Conservation (phyloP, 2,113 vertebrate species). For the Pterocles orientalis region DNA sequence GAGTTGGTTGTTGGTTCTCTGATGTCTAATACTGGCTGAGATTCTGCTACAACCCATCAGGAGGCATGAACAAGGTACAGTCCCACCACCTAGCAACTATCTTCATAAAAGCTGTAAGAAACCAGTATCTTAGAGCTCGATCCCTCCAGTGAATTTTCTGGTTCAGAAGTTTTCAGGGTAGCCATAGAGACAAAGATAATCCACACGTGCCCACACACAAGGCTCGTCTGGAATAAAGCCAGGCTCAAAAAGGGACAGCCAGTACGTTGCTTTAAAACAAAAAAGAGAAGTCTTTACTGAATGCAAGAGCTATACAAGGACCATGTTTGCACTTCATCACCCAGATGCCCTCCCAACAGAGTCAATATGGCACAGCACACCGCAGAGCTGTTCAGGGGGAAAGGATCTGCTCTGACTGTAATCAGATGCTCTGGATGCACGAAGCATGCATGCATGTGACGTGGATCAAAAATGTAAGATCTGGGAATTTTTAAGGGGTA, state of each 20-base stretch:
- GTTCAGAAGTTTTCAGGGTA: conserved; percentile 60
- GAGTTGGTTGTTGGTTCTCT: background rate
- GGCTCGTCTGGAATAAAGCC: conserved; percentile 26
- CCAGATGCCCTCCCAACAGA: background rate
- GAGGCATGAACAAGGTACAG: background rate
- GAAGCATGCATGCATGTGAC: background rate
- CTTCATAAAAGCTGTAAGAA: conserved; percentile 5
- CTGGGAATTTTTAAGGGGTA: background rate
- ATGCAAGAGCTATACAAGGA: conserved; percentile 9
- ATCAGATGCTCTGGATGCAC: background rate
- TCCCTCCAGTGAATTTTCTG: conserved; percentile 31
- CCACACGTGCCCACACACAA: conserved; percentile 66
- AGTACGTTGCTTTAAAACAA: background rate
- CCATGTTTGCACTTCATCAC: background rate
- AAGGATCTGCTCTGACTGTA: background rate
- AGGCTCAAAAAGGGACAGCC: conserved; percentile 48
- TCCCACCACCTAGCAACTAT: background rate
- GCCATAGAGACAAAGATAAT: conserved; percentile 68
- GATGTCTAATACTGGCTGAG: background rate
- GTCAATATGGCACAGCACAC: background rate
- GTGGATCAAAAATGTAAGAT: background rate
- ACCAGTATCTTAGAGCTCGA: background rate
- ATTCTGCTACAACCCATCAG: background rate
- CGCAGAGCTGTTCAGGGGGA: background rate
- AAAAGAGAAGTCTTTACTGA: conserved; percentile 15